Evolutionary conservation across 2,797 vertebrate species (phyloP).

Genomic region (Vultur gryphus): DNA sequence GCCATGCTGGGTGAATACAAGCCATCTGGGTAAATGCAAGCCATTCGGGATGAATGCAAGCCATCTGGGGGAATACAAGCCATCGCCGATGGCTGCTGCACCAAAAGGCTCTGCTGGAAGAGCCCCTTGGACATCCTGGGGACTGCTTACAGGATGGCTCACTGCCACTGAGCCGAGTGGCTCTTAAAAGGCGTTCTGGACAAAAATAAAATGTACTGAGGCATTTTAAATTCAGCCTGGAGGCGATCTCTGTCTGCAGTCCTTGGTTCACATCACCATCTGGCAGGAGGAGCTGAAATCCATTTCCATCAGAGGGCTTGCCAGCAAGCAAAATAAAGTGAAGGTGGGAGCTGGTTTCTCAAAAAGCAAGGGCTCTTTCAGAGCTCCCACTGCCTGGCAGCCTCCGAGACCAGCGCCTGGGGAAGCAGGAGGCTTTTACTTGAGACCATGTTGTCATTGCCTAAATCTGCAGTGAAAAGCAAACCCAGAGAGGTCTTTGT

Average conservation of each 20-base stretch:
- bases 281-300: slow-evolving; percentile 56
- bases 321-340: neutral
- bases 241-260: slow-evolving; percentile 43
- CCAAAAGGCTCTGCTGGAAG: neutral
- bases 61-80: neutral
- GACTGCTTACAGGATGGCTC: neutral
- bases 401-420: neutral
- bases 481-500: neutral
- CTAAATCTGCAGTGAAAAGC: neutral
- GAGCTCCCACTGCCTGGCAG: neutral
- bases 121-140: neutral
- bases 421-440: neutral
- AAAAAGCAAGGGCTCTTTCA: neutral
- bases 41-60: no score
- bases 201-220: slow-evolving; percentile 50
- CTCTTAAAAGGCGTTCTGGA: neutral
- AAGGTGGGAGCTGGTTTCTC: slow-evolving; percentile 34
- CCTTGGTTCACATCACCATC: slow-evolving; percentile 47
- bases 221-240: slow-evolving; percentile 46
- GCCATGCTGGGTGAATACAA: no score
- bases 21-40: neutral
- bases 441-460: neutral
- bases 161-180: neutral
- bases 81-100: neutral
- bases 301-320: slow-evolving; percentile 40